A percentile compares a stretch with the other conserved stretches of the same genome.
phyloP scores from a whole-genome alignment of 2,797 vertebrate genomes.

The Melanotaenia boesemani region DNA sequence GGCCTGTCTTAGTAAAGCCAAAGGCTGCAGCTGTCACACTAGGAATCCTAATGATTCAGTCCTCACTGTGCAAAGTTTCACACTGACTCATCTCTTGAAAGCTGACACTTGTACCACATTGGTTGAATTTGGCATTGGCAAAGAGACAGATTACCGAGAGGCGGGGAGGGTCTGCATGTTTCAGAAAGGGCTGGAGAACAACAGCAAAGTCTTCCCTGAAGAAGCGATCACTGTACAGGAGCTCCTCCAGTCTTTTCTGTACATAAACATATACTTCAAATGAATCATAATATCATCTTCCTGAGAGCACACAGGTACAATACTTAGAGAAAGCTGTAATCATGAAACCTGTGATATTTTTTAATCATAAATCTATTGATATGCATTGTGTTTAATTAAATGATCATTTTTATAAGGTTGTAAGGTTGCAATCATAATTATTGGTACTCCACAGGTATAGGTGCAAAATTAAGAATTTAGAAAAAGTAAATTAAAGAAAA shows the following conservation, averaged over 20 bases:
- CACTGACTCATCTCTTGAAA: slow-evolving; percentile 33
- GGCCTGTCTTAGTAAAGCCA: slow-evolving; percentile 1
- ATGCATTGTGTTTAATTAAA: too few species aligned
- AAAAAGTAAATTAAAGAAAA: too few species aligned
- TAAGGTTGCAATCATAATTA: too few species aligned
- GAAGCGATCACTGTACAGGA: slow-evolving; percentile 80
- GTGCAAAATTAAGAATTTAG: too few species aligned
- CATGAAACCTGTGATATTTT: neutral
- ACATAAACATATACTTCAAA: neutral
- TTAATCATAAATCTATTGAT: too few species aligned
- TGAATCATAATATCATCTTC: neutral
- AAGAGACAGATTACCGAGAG: slow-evolving; percentile 72
- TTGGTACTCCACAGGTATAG: too few species aligned
- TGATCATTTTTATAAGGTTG: too few species aligned
- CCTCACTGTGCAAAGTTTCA: slow-evolving; percentile 8
- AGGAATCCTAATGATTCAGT: slow-evolving; percentile 21
- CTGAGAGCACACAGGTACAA: slow-evolving; percentile 3
- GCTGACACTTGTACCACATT: neutral
- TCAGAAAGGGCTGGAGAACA: slow-evolving; percentile 85
- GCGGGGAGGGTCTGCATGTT: slow-evolving; percentile 80
- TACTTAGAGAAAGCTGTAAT: neutral
- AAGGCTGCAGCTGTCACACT: slow-evolving; percentile 24
- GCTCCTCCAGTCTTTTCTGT: slow-evolving; percentile 81
- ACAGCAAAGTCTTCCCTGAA: slow-evolving; percentile 85
- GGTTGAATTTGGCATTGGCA: neutral